These are phyloP conservation scores for Coilia nasus DNA, from an alignment of 2,797 vertebrate species.

Conservation along the genomic window DNA sequence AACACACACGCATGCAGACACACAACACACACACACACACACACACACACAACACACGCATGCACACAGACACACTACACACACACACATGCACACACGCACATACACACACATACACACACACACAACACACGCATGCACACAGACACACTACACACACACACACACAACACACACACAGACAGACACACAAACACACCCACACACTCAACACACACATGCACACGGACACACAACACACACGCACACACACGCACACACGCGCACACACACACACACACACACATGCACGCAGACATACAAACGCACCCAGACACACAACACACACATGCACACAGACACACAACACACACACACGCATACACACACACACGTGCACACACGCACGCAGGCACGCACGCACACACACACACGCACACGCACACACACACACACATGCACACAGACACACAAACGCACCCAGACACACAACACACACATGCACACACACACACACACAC, in stretches of 20 bases:
- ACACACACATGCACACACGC: neutral
- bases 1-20: neutral
- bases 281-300: neutral
- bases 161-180: neutral
- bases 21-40: neutral
- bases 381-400: neutral
- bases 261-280: neutral
- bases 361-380: neutral
- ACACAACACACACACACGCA: neutral
- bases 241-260: neutral
- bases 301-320: neutral
- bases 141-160: conserved; percentile 28
- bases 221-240: neutral
- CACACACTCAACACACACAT: neutral
- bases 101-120: too few relatives aligned
- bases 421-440: conserved; percentile 9
- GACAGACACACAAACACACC: too few relatives aligned
- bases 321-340: neutral
- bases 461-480: conserved; percentile 33
- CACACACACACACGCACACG: neutral
- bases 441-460: neutral
- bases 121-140: neutral
- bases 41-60: neutral
- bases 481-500: conserved; percentile 8
- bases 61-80: neutral